A percentile compares a stretch with the other conserved stretches of the same genome.
phyloP scores from a whole-genome alignment of 2,797 vertebrate species.

The Dermochelys coriacea region DNA sequence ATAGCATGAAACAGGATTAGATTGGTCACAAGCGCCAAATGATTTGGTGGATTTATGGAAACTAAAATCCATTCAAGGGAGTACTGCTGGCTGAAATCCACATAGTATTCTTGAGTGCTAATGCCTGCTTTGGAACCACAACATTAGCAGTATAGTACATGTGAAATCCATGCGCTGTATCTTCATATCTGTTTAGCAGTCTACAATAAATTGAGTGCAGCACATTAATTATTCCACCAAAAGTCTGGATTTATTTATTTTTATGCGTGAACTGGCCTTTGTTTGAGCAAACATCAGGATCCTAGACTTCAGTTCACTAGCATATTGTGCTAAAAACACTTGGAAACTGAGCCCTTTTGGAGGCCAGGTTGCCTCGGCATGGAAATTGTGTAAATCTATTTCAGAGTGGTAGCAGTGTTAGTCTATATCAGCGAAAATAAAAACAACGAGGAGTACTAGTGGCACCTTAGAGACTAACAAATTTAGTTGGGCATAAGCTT shows the following conservation, averaged over 20 bases:
- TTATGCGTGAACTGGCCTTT: not conserved
- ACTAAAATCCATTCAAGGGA: not conserved
- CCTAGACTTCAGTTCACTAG: not conserved
- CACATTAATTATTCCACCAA: not conserved
- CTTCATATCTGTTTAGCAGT: not conserved
- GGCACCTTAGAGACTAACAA: too few species aligned
- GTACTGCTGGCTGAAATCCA: not conserved
- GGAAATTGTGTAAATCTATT: not conserved
- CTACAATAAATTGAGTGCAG: not conserved
- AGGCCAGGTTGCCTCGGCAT: not conserved
- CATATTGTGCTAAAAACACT: not conserved
- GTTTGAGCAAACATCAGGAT: not conserved
- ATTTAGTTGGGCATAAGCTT: too few species aligned
- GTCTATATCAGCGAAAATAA: too few species aligned
- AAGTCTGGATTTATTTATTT: not conserved
- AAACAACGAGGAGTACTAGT: too few species aligned
- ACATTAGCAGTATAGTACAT: not conserved
- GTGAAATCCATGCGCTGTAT: not conserved
- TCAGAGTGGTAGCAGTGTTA: too few species aligned
- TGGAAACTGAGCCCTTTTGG: not conserved
- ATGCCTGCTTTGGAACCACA: not conserved
- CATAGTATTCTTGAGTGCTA: not conserved
- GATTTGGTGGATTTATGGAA: not conserved
- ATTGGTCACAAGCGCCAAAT: not conserved
- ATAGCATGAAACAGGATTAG: not conserved